phyloP scores from a whole-genome alignment of 2,888 invertebrate species.

The Autographa pulchrina region DNA sequence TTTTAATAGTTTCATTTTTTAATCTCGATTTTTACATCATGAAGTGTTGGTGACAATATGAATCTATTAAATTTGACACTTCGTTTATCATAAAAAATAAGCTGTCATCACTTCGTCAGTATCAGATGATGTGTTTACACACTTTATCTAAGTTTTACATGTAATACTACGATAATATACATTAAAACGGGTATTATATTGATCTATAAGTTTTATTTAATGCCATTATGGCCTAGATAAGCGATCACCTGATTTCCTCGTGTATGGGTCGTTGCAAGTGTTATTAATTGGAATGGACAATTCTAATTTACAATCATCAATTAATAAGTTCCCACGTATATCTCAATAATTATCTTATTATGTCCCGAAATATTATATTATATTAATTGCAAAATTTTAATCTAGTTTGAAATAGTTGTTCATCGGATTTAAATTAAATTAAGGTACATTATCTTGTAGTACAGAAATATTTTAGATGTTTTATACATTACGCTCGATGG shows the following conservation, averaged over 20 bases:
- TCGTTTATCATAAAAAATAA: background rate
- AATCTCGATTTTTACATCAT: background rate
- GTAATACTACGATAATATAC: background rate
- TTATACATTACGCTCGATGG: too few species aligned
- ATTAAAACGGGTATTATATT: slow-evolving; percentile 3
- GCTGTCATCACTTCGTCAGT: slow-evolving; percentile 3
- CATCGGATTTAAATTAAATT: too few species aligned
- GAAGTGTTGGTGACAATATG: background rate
- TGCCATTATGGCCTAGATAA: background rate
- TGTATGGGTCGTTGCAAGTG: background rate
- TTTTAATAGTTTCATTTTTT: background rate
- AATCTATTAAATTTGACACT: slow-evolving; percentile 2
- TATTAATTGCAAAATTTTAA: too few species aligned
- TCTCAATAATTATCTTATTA: too few species aligned
- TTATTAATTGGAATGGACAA: background rate
- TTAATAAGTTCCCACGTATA: too few species aligned
- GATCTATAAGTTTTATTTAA: slow-evolving; percentile 1
- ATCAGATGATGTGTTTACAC: background rate
- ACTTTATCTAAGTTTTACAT: background rate
- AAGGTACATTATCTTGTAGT: too few species aligned
- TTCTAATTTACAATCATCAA: too few species aligned
- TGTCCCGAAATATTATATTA: too few species aligned
- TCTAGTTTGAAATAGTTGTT: too few species aligned
- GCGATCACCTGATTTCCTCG: background rate
- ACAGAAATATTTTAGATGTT: too few species aligned